Evolutionary conservation across 2,113 vertebrate genomes (phyloP), one percentile per base, ranked within the genome.

Genomic region (Microtus oregoni): DNA sequence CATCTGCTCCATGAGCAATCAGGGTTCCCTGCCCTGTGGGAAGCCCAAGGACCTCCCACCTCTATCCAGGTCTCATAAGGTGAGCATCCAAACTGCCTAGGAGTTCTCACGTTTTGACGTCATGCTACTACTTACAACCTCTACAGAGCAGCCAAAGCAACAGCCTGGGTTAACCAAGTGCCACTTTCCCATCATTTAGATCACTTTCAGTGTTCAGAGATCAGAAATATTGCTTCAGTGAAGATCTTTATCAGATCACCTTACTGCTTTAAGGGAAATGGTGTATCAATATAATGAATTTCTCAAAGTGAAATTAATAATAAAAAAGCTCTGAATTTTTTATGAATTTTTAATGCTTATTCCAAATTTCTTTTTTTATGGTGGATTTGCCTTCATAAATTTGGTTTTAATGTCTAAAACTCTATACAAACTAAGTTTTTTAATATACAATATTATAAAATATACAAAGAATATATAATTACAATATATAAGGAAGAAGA

Each of bases 341-440:
- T 26, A 61, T 70, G 79, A 17, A 65, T 93, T 91, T 85, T 85
- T 73, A 75, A 75, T 88, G 93, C 88, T 88, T 75, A 94, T 61
- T 78, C 28, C 38, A 85, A 93, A 58, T 58, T n/a, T 88, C 58
- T 90, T 67, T 91, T 70, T 70, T 73, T 81, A 68, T 9, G 75
- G 12, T 93, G 9, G 58, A 95, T 93, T 87, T 88, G 30, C 50
- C 61, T 30, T 3, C 38, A 50, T 79, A 79, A 88, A 58, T 5
- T 38, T 58, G 15, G 47, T 76, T 81, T 76, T 85, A 73, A 61
- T 93, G 32, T 85, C 58, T 20, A 58, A 20, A 58, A 20, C 6
- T 58, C 19, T 58, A 20, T 20, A 58, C 19, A 58, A 58, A 58
- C 72, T 83, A 92, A 35, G 55, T 88, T 91, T 78, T 83, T 38